phyloP scores from a whole-genome alignment of 2,113 vertebrate genomes.

The Hydrolagus affinis region DNA sequence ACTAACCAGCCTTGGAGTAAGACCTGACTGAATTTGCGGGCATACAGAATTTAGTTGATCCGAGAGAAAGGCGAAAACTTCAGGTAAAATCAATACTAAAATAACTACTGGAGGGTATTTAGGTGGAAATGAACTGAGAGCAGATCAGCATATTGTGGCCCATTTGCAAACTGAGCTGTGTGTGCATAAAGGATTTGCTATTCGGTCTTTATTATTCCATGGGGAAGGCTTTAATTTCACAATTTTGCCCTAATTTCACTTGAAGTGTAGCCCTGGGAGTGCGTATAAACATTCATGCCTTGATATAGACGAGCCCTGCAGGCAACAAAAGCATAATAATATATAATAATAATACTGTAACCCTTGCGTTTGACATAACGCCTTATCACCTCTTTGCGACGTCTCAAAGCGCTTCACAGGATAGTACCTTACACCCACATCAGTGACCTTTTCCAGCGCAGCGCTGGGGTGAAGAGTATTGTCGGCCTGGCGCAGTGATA shows the following conservation, averaged over 20 bases:
- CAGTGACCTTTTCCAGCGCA: too few species aligned
- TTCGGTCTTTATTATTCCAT: slow-evolving; percentile 62
- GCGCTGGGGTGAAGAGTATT: too few species aligned
- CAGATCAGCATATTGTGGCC: slow-evolving; percentile 73
- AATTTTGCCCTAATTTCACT: slow-evolving; percentile 55
- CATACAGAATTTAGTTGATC: too few species aligned
- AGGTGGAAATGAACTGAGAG: slow-evolving; percentile 77
- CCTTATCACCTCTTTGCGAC: too few species aligned
- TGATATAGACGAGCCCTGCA: slow-evolving; percentile 46
- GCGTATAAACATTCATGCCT: slow-evolving; percentile 50
- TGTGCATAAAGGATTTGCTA: slow-evolving; percentile 64
- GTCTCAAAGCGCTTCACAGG: too few species aligned
- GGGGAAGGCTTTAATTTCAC: slow-evolving; percentile 62
- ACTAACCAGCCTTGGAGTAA: too few species aligned
- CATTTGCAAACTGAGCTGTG: slow-evolving; percentile 63
- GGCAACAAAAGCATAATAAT: too few species aligned
- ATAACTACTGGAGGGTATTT: slow-evolving; percentile 69
- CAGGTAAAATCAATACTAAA: slow-evolving; percentile 82
- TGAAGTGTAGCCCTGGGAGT: slow-evolving; percentile 48
- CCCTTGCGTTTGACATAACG: too few species aligned
- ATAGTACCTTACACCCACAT: too few species aligned
- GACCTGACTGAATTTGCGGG: too few species aligned
- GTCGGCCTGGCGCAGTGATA: too few species aligned
- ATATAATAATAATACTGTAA: too few species aligned
- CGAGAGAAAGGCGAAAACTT: slow-evolving; percentile 46